Conservation (phyloP, 1,140 invertebrate species). For the Macrobrachium nipponense region DNA sequence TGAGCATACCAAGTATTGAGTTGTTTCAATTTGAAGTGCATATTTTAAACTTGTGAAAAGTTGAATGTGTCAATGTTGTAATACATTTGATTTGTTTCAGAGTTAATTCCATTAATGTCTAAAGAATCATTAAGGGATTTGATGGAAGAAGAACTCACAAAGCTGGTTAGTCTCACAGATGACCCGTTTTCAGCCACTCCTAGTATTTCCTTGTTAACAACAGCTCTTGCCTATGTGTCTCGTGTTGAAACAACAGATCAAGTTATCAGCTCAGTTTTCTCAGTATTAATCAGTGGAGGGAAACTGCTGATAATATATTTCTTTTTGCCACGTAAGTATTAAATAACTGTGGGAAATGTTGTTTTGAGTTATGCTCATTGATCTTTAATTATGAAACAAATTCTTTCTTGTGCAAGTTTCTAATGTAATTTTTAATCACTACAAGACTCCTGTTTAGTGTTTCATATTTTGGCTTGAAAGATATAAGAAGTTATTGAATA, state of each 20-base stretch:
- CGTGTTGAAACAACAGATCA: neutral
- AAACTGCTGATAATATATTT: conserved; percentile 45
- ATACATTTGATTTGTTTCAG: no score
- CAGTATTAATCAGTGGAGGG: conserved; percentile 46
- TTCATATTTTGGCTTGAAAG: no score
- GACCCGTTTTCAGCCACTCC: conserved; percentile 47
- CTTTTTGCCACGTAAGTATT: conserved; percentile 52
- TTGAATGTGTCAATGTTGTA: no score
- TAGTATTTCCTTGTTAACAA: conserved; percentile 24
- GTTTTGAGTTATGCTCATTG: no score
- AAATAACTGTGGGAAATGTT: neutral
- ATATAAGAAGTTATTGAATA: no score
- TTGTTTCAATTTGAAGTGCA: no score
- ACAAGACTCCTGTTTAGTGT: no score
- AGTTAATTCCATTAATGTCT: conserved; percentile 31
- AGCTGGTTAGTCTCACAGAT: conserved; percentile 31
- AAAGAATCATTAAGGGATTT: conserved; percentile 24
- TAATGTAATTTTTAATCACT: no score
- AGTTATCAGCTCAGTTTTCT: conserved; percentile 36
- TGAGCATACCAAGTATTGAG: no score
- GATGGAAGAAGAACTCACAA: conserved; percentile 33
- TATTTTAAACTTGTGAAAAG: neutral
- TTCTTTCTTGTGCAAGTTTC: no score
- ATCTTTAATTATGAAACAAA: neutral
- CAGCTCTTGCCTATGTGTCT: conserved; percentile 21